Evolutionary conservation across 1,140 invertebrate species (phyloP).

Genomic region (Drosophila rhopaloa): DNA sequence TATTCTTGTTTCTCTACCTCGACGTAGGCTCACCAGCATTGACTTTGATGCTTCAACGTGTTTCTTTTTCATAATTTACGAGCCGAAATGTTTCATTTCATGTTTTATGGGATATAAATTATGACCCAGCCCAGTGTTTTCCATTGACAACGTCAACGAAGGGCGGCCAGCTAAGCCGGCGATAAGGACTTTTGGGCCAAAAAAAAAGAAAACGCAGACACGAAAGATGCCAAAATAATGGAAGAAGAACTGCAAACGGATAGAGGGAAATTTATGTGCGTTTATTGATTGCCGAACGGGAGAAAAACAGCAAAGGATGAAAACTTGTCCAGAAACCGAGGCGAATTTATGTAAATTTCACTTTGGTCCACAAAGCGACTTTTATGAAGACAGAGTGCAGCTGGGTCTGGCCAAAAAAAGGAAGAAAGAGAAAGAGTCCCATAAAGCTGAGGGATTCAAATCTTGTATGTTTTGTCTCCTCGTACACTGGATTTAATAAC

Average conservation of each 20-base stretch:
- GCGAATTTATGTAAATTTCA: slow-evolving; percentile 75
- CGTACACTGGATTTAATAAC: not conserved
- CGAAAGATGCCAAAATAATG: slow-evolving; percentile 48
- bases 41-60: slow-evolving; percentile 50
- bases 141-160: slow-evolving; percentile 39
- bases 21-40: slow-evolving; percentile 11
- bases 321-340: slow-evolving; percentile 38
- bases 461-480: slow-evolving; percentile 6
- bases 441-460: slow-evolving; percentile 31
- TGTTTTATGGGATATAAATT: slow-evolving; percentile 81
- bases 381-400: slow-evolving; percentile 79
- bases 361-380: slow-evolving; percentile 59
- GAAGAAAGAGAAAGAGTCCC: slow-evolving; percentile 10
- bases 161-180: slow-evolving; percentile 52
- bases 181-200: slow-evolving; percentile 63
- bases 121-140: slow-evolving; percentile 46
- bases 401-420: slow-evolving; percentile 39
- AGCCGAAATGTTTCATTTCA: slow-evolving; percentile 77
- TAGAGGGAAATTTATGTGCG: slow-evolving; percentile 72
- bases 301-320: slow-evolving; percentile 34
- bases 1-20: slow-evolving; percentile 30
- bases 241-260: slow-evolving; percentile 66
- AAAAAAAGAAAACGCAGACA: slow-evolving; percentile 27
- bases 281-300: slow-evolving; percentile 70
- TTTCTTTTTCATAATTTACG: slow-evolving; percentile 73